Evolutionary conservation across 2,888 invertebrate genomes (phyloP).

Genomic region (Eulithis prunata): DNA sequence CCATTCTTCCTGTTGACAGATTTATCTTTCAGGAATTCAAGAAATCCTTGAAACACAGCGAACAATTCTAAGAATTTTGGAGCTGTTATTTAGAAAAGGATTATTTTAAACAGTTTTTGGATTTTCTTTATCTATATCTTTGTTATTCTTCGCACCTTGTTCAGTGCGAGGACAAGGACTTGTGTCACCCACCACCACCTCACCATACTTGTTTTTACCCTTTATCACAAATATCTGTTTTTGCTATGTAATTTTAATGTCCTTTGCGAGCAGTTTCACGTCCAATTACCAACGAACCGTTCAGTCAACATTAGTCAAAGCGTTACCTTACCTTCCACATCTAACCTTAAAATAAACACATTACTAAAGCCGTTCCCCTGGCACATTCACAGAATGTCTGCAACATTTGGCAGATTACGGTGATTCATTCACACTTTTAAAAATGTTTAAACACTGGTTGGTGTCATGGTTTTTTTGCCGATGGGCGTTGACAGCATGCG

Average conservation of each 20-base stretch:
- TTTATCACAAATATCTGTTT: slow-evolving; percentile 3
- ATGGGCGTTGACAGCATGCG: slow-evolving; percentile 22
- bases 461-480: slow-evolving; percentile 17
- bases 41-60: slow-evolving; percentile 20
- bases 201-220: background rate
- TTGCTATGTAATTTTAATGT: slow-evolving; percentile 11
- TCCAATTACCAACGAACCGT: slow-evolving; percentile 34
- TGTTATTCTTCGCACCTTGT: background rate
- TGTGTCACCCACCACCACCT: background rate
- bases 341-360: slow-evolving; percentile 35
- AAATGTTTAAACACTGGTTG: slow-evolving; percentile 11
- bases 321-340: slow-evolving; percentile 35
- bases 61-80: slow-evolving; percentile 26
- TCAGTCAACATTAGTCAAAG: slow-evolving; percentile 38
- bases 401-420: slow-evolving; percentile 24
- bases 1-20: slow-evolving; percentile 33
- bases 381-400: slow-evolving; percentile 31
- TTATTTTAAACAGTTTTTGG: slow-evolving; percentile 5
- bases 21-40: slow-evolving; percentile 27
- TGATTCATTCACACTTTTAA: slow-evolving; percentile 29
- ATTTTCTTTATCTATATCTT: background rate
- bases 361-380: slow-evolving; percentile 34
- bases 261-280: slow-evolving; percentile 19
- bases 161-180: background rate
- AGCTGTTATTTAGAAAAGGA: slow-evolving; percentile 13